Conservation (phyloP, 53 echinoderm and acorn worm genomes). For the Hippasteria phrygiana region DNA sequence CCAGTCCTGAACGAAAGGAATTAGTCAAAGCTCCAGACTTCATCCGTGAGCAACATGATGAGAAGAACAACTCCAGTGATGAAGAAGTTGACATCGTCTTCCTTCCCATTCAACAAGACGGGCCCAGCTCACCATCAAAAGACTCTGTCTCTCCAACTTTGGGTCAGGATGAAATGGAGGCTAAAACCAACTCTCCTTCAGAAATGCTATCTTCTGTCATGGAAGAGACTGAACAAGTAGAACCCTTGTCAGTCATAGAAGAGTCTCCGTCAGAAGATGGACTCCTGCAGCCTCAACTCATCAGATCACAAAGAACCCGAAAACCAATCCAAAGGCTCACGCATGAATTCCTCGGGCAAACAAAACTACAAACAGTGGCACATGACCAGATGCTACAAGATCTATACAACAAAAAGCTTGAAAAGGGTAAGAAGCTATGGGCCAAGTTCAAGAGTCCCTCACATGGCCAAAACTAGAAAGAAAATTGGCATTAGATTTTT, state of each 20-base stretch:
- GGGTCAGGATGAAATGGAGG: slow-evolving; percentile 1
- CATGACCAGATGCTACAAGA: not conserved
- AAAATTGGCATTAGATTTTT: slow-evolving; percentile 19
- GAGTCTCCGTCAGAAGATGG: not conserved
- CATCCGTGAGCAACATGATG: not conserved
- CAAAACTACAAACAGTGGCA: slow-evolving; percentile 1
- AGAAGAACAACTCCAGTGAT: slow-evolving; percentile 5
- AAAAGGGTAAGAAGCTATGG: slow-evolving; percentile 1
- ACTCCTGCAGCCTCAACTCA: not conserved
- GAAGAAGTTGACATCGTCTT: slow-evolving; percentile 22
- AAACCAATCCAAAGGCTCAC: slow-evolving; percentile 6
- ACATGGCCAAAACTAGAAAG: slow-evolving; percentile 29
- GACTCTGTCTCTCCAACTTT: not conserved
- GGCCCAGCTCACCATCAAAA: not conserved
- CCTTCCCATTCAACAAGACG: slow-evolving; percentile 17
- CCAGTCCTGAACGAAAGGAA: not conserved
- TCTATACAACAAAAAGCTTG: slow-evolving; percentile 9
- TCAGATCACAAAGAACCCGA: slow-evolving; percentile 10
- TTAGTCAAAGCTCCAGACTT: not conserved
- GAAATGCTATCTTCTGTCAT: not conserved
- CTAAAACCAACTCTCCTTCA: not conserved
- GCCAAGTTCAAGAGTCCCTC: slow-evolving; percentile 13
- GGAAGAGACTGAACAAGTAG: not conserved
- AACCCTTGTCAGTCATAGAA: slow-evolving; percentile 2
- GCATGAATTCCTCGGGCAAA: slow-evolving; percentile 11